phyloP scores from a whole-genome alignment of 2,113 vertebrate species.

The Pipa parva region DNA sequence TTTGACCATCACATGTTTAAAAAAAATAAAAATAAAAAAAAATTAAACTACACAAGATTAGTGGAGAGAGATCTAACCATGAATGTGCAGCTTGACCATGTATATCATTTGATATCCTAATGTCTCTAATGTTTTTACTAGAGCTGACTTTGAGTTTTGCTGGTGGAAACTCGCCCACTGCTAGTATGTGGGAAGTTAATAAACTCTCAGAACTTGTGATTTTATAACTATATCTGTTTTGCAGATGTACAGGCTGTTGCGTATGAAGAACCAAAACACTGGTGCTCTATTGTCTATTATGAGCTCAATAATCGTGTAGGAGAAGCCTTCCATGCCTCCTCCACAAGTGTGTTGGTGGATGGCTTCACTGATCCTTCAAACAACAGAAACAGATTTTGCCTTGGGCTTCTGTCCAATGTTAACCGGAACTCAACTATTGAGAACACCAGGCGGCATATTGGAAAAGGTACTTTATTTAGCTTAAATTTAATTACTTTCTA shows the following conservation, averaged over 20 bases:
- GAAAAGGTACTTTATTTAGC: slow-evolving; percentile 74
- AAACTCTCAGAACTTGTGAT: background rate
- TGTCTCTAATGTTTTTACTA: too few species aligned
- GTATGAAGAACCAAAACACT: slow-evolving; percentile 95
- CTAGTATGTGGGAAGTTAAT: background rate
- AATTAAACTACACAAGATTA: too few species aligned
- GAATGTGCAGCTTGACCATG: too few species aligned
- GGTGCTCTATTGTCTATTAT: slow-evolving; percentile 99
- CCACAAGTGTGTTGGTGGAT: slow-evolving; percentile 92
- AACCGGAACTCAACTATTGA: slow-evolving; percentile 99
- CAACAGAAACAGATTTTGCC: slow-evolving; percentile 97
- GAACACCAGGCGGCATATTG: slow-evolving; percentile 94
- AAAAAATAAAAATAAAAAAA: too few species aligned
- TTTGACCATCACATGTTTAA: too few species aligned
- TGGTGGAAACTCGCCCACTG: background rate
- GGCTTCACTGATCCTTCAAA: slow-evolving; percentile 98
- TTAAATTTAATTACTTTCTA: background rate
- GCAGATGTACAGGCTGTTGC: slow-evolving; percentile 94
- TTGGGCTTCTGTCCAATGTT: slow-evolving; percentile 94
- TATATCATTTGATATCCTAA: too few species aligned
- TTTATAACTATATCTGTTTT: slow-evolving; percentile 51
- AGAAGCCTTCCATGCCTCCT: slow-evolving; percentile 94
- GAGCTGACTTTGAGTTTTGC: background rate
- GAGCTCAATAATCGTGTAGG: slow-evolving; percentile 97
- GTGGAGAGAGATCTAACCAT: too few species aligned